These are phyloP conservation scores for Hydrophis major DNA, from an alignment of 2,797 vertebrate genomes.

Conservation along the genomic window DNA sequence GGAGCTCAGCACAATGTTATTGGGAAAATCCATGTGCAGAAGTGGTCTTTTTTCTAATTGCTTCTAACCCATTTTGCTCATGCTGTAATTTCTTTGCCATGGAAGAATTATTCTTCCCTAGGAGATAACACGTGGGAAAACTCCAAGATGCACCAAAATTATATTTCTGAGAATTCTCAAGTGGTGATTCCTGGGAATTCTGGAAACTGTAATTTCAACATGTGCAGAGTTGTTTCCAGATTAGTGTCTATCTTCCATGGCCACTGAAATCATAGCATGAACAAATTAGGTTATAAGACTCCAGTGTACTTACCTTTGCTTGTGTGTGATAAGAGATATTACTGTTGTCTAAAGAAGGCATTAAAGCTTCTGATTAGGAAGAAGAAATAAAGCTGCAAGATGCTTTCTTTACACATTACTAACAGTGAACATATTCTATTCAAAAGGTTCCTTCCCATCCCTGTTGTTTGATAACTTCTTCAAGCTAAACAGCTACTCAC, in stretches of 20 bases:
- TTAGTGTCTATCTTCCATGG: background rate
- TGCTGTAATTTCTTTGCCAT: background rate
- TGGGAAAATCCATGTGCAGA: background rate
- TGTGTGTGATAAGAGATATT: background rate
- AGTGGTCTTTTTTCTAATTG: background rate
- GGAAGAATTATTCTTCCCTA: background rate
- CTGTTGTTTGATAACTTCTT: background rate
- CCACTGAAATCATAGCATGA: background rate
- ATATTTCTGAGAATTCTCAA: background rate
- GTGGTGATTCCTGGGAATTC: background rate
- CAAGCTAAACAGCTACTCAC: constrained; percentile 60
- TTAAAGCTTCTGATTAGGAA: background rate
- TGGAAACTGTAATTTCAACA: background rate
- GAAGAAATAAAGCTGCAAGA: background rate
- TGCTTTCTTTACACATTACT: background rate
- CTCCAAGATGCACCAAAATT: background rate
- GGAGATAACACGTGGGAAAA: background rate
- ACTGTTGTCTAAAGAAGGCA: background rate
- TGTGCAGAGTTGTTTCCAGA: background rate
- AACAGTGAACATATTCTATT: background rate
- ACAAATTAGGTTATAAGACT: background rate
- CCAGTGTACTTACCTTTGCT: background rate
- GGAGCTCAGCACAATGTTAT: background rate
- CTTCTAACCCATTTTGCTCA: background rate
- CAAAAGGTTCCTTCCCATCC: background rate